Base-by-base conservation (phyloP, 2,888 invertebrate species). In the Oscheius sp. region DNA sequence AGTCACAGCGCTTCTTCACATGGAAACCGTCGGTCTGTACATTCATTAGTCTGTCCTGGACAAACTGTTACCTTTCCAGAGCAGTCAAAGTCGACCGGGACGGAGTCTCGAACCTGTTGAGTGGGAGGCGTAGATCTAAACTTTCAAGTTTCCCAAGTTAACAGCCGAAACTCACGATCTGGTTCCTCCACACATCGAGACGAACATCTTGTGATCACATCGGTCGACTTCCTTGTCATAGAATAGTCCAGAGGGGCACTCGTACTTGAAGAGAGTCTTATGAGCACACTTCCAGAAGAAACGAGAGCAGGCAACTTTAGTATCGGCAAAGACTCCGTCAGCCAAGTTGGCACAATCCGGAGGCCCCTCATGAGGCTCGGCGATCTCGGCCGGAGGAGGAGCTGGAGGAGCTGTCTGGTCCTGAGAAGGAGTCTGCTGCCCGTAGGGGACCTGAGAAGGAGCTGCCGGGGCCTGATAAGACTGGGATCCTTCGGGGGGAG, bases 241-340 rank as follows among this genome's bases (percentile, higher is more conserved):
- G 66, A 80, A 70, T 32, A 82, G 62, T 21, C 71, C 79, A 60
- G 57, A 47, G 32, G 76, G 82, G 60, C 82, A 82, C 2, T 65
- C 33, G 58, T 82, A 79, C 55, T 75, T 76, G 76, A 76, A 79
- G 29, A 79, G 57, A 33, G 73, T 77, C 59, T 74, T 72, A 51
- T 80, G 70, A 55, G 79, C 48, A 37, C 82, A 82, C 48, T 79
- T 79, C 59, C 57, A 82, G 76, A 81, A 82, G 70, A 51, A 72
- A 37, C 65, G 63, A 0, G 78, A 66, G 55, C 82, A 82, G 3
- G 33, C 7, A 4, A 47, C 13, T 5, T 77, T 63, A n/a, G 53
- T 42, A 60, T 53, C 72, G 66, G 75, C 37, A 72, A 68, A 57
- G 75, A 76, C 73, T 0, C 73, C 71, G 50, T 80, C 77, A 62